These are phyloP conservation scores for Petrocephalus sullivani DNA, from an alignment of 2,797 vertebrate genomes.

Conservation along the genomic window DNA sequence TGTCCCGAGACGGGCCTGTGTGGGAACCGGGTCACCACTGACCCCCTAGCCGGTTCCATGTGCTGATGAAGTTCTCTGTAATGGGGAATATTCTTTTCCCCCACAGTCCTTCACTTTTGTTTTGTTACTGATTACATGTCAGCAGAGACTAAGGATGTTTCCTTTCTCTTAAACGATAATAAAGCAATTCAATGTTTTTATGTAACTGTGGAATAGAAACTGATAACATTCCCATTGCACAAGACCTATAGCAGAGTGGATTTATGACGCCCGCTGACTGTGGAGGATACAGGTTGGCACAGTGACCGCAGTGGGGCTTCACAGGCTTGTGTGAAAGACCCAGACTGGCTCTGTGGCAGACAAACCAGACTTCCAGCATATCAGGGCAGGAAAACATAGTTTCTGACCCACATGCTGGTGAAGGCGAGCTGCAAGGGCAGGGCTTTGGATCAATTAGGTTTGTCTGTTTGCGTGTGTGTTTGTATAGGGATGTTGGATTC, in stretches of 20 bases:
- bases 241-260: not conserved
- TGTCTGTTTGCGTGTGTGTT: not conserved
- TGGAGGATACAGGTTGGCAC: not conserved
- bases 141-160: not conserved
- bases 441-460: not conserved
- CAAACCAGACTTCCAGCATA: not conserved
- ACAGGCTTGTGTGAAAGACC: not conserved
- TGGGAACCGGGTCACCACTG: not conserved
- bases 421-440: not conserved
- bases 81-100: not conserved
- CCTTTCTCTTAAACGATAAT: not conserved
- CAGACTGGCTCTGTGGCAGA: not conserved
- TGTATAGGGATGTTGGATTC: not conserved
- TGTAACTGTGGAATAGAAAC: not conserved
- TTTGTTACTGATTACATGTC: not conserved
- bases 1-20: not conserved
- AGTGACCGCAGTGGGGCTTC: not conserved
- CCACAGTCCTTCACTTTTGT: not conserved
- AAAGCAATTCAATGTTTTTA: not conserved
- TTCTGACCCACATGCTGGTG: not conserved
- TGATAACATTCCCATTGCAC: not conserved
- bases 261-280: not conserved
- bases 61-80: not conserved
- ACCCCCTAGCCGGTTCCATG: not conserved
- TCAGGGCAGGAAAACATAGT: not conserved